Evolutionary conservation across 2,888 invertebrate genomes (phyloP).

Genomic region (Parapristionchus giblindavisi): DNA sequence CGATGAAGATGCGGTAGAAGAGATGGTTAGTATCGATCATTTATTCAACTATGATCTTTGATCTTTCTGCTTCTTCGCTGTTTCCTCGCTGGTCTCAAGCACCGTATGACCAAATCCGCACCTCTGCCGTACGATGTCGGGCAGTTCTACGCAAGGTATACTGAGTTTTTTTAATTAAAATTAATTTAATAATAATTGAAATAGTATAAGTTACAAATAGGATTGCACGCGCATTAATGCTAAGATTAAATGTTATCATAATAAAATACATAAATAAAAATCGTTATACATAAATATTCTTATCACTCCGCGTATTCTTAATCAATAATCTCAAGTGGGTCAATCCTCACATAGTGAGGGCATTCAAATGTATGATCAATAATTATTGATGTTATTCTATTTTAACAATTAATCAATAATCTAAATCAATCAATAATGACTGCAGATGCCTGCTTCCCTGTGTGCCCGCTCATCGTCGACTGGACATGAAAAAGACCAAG

Average conservation of each 20-base stretch:
- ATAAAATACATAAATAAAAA: too few species aligned
- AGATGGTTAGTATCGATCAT: slow-evolving; percentile 17
- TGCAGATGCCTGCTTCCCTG: slow-evolving; percentile 41
- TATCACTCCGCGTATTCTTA: too few species aligned
- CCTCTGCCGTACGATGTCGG: slow-evolving; percentile 64
- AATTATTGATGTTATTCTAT: too few species aligned
- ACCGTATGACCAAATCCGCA: slow-evolving; percentile 51
- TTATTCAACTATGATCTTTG: not conserved
- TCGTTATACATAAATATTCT: too few species aligned
- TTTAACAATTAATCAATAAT: too few species aligned
- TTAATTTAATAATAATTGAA: too few species aligned
- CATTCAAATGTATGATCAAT: not conserved
- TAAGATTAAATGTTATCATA: too few species aligned
- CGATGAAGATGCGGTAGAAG: slow-evolving; percentile 34
- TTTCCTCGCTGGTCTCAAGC: slow-evolving; percentile 60
- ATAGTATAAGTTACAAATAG: too few species aligned
- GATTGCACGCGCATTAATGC: too few species aligned
- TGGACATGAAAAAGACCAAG: slow-evolving; percentile 67
- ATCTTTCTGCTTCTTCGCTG: slow-evolving; percentile 49
- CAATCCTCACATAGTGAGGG: too few species aligned
- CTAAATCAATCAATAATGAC: too few species aligned
- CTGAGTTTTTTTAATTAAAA: not conserved
- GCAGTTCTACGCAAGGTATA: slow-evolving; percentile 55
- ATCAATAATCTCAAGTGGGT: too few species aligned
- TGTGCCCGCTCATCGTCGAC: slow-evolving; percentile 53